These are phyloP conservation scores for Galleria mellonella DNA, from an alignment of 1,140 invertebrate genomes.

Conservation along the genomic window DNA sequence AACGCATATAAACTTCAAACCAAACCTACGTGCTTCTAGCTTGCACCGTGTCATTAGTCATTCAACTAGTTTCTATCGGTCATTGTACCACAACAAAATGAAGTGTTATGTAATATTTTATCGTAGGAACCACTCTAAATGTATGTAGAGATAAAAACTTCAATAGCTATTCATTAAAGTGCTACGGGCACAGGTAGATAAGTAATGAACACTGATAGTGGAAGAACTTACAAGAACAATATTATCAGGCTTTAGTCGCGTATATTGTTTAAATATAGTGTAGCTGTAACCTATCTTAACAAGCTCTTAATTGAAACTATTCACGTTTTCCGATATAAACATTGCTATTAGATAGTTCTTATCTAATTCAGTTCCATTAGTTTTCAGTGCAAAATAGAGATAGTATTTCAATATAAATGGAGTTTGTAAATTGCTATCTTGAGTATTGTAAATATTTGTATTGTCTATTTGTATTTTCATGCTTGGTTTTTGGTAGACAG, in stretches of 20 bases:
- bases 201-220: conserved; percentile 2
- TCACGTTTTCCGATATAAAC: not conserved
- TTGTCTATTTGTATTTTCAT: too few relatives aligned
- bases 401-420: too few relatives aligned
- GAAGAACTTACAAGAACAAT: conserved; percentile 16
- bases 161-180: conserved; percentile 27
- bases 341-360: too few relatives aligned
- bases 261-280: conserved; percentile 2
- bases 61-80: conserved; percentile 34
- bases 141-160: conserved; percentile 20
- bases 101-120: conserved; percentile 36
- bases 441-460: not conserved
- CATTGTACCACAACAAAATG: conserved; percentile 42
- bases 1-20: not conserved
- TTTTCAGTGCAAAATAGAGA: too few relatives aligned
- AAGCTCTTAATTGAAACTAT: conserved; percentile 8
- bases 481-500: too few relatives aligned
- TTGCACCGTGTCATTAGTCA: conserved; percentile 10
- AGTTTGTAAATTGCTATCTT: not conserved
- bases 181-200: conserved; percentile 4
- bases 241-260: conserved; percentile 14
- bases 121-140: conserved; percentile 21
- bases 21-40: conserved; percentile 16
- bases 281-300: not conserved
- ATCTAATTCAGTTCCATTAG: too few relatives aligned